phyloP scores from a whole-genome alignment of 23 tunicate genomes.

The Styela clava region DNA sequence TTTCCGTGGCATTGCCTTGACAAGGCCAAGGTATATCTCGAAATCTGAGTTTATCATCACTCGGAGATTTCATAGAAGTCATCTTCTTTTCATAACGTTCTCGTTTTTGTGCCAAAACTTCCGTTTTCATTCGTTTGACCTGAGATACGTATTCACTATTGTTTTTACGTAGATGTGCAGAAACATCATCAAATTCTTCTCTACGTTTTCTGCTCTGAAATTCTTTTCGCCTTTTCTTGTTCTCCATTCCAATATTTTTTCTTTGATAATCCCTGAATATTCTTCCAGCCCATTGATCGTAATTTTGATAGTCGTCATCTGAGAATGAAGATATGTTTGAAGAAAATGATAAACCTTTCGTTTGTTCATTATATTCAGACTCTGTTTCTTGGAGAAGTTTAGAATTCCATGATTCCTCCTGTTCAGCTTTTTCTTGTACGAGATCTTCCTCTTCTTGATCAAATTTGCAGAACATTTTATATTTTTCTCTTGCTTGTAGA shows the following conservation, averaged over 20 bases:
- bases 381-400: conserved; percentile 44
- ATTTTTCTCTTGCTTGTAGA: conserved; percentile 16
- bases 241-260: conserved; percentile 33
- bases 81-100: conserved; percentile 52
- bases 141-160: conserved; percentile 46
- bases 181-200: conserved; percentile 47
- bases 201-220: conserved; percentile 32
- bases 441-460: conserved; percentile 24
- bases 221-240: conserved; percentile 30
- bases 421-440: conserved; percentile 15
- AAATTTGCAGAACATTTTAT: conserved; percentile 8
- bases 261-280: conserved; percentile 73
- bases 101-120: conserved; percentile 50
- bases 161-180: conserved; percentile 57
- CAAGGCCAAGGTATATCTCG: conserved; percentile 99
- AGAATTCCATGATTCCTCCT: conserved; percentile 36
- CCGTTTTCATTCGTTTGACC: conserved; percentile 52
- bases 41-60: conserved; percentile 50
- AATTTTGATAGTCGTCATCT: conserved; percentile 65
- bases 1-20: conserved; percentile 72
- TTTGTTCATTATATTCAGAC: conserved; percentile 13
- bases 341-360: background rate
- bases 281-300: conserved; percentile 92
- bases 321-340: background rate
- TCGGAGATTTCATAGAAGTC: conserved; percentile 8